Base-by-base conservation (phyloP, 2,888 invertebrate genomes). In the Troilus luridus region DNA sequence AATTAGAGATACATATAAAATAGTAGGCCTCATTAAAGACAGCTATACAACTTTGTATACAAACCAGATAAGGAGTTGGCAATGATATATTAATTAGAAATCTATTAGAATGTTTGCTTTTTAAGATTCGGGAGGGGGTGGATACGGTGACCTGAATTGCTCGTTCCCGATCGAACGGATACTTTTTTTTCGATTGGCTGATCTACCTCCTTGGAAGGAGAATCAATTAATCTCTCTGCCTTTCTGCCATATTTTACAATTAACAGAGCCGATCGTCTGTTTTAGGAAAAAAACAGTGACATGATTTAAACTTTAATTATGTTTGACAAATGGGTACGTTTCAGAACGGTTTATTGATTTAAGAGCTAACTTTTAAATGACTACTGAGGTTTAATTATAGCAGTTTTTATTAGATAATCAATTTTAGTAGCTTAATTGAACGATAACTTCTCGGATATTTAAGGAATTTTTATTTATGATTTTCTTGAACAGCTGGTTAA, bases 201-300 rank as follows among this genome's bases (percentile, higher is more conserved):
- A 77, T 41, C 41, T 77, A 77, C 72, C 72, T 77, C 72, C 41
- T 77, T 77, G 72, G 72, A 77, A 77, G 6, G 72, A 77, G 41
- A 19, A 10, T 77, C 72, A 27, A 77, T 77, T 77, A 41, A 77
- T 77, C 17, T 77, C 27, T 7, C 17, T 27, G 17, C 41, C 72
- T 77, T 17, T 19, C 27, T 1, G 5, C 27, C 41, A 41, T 77
- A 77, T 41, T 8, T 77, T 77, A 77, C 72, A 77, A 77, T 77
- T 77, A 77, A 19, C 72, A 0, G 72, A 17, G 14, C 7, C 41
- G 8, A 19, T 72, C 17, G 67, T 2, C 3, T 12, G 67, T 3
- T 67, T 67, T 27, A 10, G 24, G 14, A 24, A 24, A n/a, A n/a
- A 72, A 72, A 72, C 1, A 27, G 24, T 27, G 27, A 72, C 3